These are phyloP conservation scores for Karalla daura DNA, from an alignment of 2,797 vertebrate genomes.

Conservation along the genomic window DNA sequence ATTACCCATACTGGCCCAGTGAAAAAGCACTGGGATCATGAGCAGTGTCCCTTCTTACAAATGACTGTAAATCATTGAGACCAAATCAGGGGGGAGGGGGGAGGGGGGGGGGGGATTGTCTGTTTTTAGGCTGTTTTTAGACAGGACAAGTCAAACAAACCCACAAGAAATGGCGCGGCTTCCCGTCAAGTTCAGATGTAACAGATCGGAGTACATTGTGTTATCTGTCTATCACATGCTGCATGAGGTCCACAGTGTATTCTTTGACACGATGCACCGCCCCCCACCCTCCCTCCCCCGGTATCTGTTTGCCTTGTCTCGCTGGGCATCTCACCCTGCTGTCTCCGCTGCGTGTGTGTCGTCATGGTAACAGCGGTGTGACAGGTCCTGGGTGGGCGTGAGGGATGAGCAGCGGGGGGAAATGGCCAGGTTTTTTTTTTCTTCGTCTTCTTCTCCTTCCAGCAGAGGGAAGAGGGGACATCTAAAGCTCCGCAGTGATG, in stretches of 20 bases:
- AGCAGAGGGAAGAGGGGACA: constrained; percentile 48
- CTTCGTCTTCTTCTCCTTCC: too few species aligned
- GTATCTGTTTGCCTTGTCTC: constrained; percentile 74
- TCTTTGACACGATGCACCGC: constrained; percentile 58
- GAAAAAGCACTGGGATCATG: background rate
- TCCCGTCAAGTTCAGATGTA: constrained; percentile 21
- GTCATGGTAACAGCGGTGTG: constrained; percentile 84
- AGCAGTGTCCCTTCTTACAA: background rate
- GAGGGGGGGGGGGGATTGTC: too few species aligned
- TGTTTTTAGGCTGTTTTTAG: background rate
- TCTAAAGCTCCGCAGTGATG: constrained; percentile 39
- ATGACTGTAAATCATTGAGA: background rate
- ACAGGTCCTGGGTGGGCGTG: constrained; percentile 83
- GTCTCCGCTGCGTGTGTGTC: constrained; percentile 78
- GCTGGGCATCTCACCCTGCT: constrained; percentile 80
- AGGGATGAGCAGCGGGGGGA: constrained; percentile 81
- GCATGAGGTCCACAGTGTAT: constrained; percentile 40
- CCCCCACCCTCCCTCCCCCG: constrained; percentile 57
- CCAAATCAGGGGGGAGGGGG: background rate
- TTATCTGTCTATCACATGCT: constrained; percentile 57
- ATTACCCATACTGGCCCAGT: background rate
- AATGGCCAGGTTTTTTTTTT: constrained; percentile 82
- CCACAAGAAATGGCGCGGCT: constrained; percentile 10
- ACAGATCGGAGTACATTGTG: constrained; percentile 17
- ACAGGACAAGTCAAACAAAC: constrained; percentile 6